Evolutionary conservation across 92 coral and sea anemone species (phyloP), one percentile per base, ranked within the genome.

Genomic region (Epizoanthus scotinus): DNA sequence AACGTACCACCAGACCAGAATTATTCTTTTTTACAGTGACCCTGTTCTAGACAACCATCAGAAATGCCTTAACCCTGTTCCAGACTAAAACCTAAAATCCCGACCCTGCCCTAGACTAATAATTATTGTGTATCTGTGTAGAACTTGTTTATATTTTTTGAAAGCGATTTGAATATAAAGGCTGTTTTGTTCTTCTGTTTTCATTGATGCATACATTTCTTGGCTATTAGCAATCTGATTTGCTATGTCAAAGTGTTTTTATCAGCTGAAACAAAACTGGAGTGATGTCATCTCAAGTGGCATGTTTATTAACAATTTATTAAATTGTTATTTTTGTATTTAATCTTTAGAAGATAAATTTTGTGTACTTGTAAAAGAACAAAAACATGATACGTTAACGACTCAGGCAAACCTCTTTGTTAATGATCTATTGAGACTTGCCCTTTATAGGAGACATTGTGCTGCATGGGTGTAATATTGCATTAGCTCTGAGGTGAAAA

Each of bases 391-490:
- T 10, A 17, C 7, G 44, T n/a, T 69, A 69, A 69, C 0, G 2
- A n/a, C n/a, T n/a, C n/a, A 5, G 2, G 40, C 28, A 71, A 49
- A 22, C 14, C 14, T 8, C 24, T 71, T 71, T 52, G 57, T 47
- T 42, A 25, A 26, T 70, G 6, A 27, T 52, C 22, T 71, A 63
- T 60, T 60, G 42, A 50, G 78, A 15, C 78, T 26, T 71, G 78
- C 53, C 24, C 1, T 60, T 52, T 44, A 44, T 0, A 12, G n/a
- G 10, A 44, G 52, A 44, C 10, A 44, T 62, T 26, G 29, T n/a
- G 17, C 34, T 14, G 18, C 66, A 61, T 24, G 67, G 12, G 67
- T 24, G 13, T 27, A 60, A 6, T n/a, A n/a, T n/a, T 27, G 1
- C 7, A 62, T n/a, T n/a, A 9, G 19, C 5, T 1, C 27, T 26